Evolutionary conservation across 2,888 invertebrate genomes (phyloP).

Genomic region (Agrotis clavis): DNA sequence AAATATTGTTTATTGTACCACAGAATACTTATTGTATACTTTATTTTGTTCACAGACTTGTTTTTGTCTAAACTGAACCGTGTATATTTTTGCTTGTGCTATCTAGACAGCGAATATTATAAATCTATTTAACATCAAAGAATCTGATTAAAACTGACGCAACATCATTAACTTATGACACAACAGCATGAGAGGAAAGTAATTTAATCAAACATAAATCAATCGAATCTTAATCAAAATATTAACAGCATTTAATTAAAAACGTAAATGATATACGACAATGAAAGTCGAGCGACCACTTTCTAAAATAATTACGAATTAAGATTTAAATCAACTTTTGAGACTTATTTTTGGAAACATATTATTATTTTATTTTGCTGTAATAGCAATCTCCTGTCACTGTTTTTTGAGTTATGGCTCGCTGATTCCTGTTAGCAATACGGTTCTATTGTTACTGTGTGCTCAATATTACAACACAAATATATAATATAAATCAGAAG

Average conservation of each 20-base stretch:
- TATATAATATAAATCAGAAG: no score
- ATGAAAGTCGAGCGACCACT: constrained; percentile 53
- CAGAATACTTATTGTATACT: no score
- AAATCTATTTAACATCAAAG: neutral
- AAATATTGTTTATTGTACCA: no score
- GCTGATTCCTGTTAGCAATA: neutral
- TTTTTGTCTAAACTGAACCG: no score
- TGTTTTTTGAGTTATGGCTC: constrained; percentile 2
- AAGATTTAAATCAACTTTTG: constrained; percentile 47
- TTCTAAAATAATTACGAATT: constrained; percentile 60
- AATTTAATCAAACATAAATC: constrained; percentile 62
- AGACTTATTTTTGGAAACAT: constrained; percentile 12
- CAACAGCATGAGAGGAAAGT: constrained; percentile 60
- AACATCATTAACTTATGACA: constrained; percentile 46
- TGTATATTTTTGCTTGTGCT: neutral
- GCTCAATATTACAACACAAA: no score
- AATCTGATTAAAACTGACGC: constrained; percentile 22
- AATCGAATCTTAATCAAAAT: constrained; percentile 51
- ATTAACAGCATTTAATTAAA: constrained; percentile 52
- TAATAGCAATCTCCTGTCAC: neutral
- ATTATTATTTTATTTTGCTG: constrained; percentile 1
- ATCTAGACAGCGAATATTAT: neutral
- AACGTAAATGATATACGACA: constrained; percentile 47
- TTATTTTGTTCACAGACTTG: no score
- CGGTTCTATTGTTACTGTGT: neutral